Evolutionary conservation across 2,797 vertebrate genomes (phyloP).

Genomic region (Hyperoplus immaculatus): DNA sequence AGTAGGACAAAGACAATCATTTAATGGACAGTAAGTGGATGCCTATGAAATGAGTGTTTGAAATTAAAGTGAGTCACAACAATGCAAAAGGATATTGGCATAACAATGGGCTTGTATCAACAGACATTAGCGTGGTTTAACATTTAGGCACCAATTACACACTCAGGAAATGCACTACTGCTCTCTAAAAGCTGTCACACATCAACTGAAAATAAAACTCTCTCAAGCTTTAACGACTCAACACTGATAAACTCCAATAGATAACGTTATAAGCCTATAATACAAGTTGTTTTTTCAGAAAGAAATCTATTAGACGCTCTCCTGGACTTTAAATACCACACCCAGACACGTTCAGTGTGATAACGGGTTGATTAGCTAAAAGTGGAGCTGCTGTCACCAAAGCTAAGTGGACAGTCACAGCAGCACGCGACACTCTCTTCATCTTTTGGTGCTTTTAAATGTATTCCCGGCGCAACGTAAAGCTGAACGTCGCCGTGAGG

Average conservation of each 20-base stretch:
- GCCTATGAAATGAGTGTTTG: not conserved
- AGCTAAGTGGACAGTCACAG: constrained; percentile 61
- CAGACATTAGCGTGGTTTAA: too few relatives aligned
- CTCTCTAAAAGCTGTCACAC: constrained; percentile 13
- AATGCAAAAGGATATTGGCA: not conserved
- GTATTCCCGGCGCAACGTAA: not conserved
- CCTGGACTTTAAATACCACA: not conserved
- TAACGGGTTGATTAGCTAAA: constrained; percentile 31
- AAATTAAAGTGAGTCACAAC: not conserved
- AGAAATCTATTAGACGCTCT: not conserved
- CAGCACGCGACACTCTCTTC: constrained; percentile 31
- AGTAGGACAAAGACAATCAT: not conserved
- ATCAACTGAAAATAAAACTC: not conserved
- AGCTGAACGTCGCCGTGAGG: not conserved
- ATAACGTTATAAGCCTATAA: constrained; percentile 27
- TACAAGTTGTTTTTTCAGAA: constrained; percentile 1
- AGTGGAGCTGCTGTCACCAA: constrained; percentile 47
- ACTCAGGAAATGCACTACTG: not conserved
- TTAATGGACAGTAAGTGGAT: not conserved
- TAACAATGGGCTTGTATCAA: not conserved
- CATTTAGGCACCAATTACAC: not conserved
- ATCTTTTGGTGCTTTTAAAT: constrained; percentile 3
- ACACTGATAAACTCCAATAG: constrained; percentile 5
- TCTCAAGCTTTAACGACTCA: not conserved
- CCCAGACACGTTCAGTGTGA: not conserved